Conservation (phyloP, 2,113 vertebrate genomes). For the Pitta sordida region DNA sequence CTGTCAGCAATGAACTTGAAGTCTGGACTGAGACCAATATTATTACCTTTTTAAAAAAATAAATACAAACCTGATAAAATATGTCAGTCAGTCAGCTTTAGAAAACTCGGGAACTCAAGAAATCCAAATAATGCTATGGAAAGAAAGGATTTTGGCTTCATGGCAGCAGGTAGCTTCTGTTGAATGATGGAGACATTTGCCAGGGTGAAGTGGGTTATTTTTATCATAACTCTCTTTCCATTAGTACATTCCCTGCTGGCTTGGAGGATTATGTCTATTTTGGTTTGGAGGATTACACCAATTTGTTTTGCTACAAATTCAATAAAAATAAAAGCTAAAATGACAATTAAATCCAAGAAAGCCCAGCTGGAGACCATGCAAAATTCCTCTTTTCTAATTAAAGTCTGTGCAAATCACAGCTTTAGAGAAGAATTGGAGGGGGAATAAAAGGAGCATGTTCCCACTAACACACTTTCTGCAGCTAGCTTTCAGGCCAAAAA, state of each 20-base stretch:
- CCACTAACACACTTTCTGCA: background rate
- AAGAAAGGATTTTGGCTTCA: background rate
- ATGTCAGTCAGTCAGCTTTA: background rate
- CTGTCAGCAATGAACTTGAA: background rate
- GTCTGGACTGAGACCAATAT: background rate
- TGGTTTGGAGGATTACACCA: conserved; percentile 49
- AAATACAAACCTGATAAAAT: background rate
- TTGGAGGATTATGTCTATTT: conserved; percentile 37
- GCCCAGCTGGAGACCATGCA: conserved; percentile 41
- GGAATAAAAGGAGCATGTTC: conserved; percentile 1
- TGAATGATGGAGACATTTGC: conserved; percentile 6
- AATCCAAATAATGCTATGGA: background rate
- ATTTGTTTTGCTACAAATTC: conserved; percentile 53
- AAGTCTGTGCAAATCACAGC: conserved; percentile 21
- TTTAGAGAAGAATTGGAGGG: conserved; percentile 4
- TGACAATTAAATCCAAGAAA: conserved; percentile 56
- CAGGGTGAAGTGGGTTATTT: conserved; percentile 29
- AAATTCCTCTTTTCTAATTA: conserved; percentile 57
- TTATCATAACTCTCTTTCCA: conserved; percentile 29
- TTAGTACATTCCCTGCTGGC: conserved; percentile 28
- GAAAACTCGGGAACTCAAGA: background rate
- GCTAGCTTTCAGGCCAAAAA: background rate
- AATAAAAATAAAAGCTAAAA: conserved; percentile 62
- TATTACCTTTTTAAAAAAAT: background rate
- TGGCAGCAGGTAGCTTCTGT: background rate